A percentile compares a stretch with the other conserved stretches of the same genome.
Conservation (phyloP, 2,888 invertebrate species). For the Dorcus parallelipipedus region DNA sequence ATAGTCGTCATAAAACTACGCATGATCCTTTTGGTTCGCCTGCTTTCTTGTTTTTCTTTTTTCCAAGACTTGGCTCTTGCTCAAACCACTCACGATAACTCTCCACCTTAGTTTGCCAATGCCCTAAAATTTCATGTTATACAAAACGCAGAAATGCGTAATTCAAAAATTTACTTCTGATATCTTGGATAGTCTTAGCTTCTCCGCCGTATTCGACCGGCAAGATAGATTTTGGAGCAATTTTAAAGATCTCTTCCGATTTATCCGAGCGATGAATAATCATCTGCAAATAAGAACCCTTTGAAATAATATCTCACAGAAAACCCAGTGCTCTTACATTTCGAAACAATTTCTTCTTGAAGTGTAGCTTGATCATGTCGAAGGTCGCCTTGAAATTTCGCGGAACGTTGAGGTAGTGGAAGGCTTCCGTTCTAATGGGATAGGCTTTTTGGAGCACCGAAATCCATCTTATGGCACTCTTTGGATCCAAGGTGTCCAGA, state of each 20-base stretch:
- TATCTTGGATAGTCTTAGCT: constrained; percentile 53
- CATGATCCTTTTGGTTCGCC: constrained; percentile 48
- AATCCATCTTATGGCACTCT: constrained; percentile 55
- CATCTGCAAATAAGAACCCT: constrained; percentile 46
- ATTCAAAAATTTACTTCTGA: constrained; percentile 26
- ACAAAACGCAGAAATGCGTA: no score
- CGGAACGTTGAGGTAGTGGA: constrained; percentile 59
- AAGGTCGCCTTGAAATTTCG: constrained; percentile 58
- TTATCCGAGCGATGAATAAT: constrained; percentile 50
- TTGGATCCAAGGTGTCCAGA: constrained; percentile 51
- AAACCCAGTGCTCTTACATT: constrained; percentile 49
- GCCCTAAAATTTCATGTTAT: constrained; percentile 34
- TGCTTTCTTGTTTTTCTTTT: constrained; percentile 54
- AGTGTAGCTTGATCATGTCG: constrained; percentile 57
- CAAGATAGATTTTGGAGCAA: constrained; percentile 57
- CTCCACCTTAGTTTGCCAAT: constrained; percentile 54
- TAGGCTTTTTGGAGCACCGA: constrained; percentile 55
- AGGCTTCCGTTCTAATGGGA: constrained; percentile 58
- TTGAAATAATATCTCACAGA: neutral
- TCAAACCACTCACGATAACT: constrained; percentile 53
- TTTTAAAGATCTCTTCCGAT: constrained; percentile 55
- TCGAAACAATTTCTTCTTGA: constrained; percentile 59
- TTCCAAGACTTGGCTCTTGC: constrained; percentile 50
- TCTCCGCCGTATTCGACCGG: constrained; percentile 67
- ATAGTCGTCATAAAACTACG: no score